phyloP scores from a whole-genome alignment of 2,113 vertebrate genomes.

The Antechinus flavipes region DNA sequence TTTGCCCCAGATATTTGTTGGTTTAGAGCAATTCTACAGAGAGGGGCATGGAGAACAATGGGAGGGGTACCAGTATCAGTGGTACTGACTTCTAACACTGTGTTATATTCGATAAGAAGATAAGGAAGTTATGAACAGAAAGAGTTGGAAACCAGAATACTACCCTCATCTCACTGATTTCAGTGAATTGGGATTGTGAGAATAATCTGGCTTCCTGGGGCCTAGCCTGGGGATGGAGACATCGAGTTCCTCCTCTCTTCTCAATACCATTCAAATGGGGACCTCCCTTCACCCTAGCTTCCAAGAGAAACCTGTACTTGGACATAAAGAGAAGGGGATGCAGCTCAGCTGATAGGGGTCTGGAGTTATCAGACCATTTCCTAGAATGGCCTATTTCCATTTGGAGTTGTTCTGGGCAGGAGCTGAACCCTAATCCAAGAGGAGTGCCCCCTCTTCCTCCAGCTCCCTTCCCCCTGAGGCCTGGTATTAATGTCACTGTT shows the following conservation, averaged over 20 bases:
- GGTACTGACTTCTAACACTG: neutral
- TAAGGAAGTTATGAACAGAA: neutral
- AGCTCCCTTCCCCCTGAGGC: neutral
- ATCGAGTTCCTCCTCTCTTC: neutral
- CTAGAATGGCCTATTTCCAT: neutral
- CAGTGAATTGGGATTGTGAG: neutral
- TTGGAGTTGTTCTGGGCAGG: neutral
- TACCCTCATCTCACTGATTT: neutral
- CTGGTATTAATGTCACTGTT: neutral
- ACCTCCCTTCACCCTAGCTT: neutral
- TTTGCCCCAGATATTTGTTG: neutral
- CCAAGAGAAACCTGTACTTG: neutral
- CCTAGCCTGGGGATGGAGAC: neutral
- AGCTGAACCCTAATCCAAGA: neutral
- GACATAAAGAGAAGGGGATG: neutral
- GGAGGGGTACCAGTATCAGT: neutral
- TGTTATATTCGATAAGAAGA: neutral
- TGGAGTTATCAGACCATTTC: neutral
- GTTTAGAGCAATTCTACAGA: neutral
- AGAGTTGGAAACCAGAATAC: neutral
- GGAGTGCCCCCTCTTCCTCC: neutral
- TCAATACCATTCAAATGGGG: neutral
- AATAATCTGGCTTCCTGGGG: neutral
- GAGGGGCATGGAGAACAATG: constrained; percentile 1
- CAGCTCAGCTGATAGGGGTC: fast-evolving